Conservation (phyloP, 2,113 vertebrate species). For the Spea multiplicata region DNA sequence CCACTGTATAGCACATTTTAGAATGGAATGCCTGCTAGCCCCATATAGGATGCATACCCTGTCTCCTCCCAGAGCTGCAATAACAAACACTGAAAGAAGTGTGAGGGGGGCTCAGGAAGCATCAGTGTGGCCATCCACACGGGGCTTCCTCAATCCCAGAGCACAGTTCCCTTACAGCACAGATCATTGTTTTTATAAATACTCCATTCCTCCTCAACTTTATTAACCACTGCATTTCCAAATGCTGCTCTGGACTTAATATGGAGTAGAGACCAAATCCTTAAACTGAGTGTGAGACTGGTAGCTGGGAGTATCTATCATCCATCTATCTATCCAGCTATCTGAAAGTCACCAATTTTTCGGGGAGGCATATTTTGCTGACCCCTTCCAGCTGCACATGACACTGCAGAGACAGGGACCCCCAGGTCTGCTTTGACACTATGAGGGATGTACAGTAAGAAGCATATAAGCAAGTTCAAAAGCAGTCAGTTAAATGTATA, state of each 20-base stretch:
- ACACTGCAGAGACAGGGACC: too few species aligned
- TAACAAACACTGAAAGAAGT: constrained; percentile 37
- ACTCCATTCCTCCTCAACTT: not conserved
- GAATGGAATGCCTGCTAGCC: constrained; percentile 35
- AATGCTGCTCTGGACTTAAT: not conserved
- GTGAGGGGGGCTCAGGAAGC: constrained; percentile 40
- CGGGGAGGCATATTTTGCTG: too few species aligned
- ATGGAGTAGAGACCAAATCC: too few species aligned
- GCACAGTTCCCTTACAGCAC: constrained; percentile 37
- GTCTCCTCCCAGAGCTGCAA: constrained; percentile 38
- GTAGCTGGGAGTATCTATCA: too few species aligned
- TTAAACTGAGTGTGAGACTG: too few species aligned
- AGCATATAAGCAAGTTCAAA: too few species aligned
- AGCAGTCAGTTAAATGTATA: too few species aligned
- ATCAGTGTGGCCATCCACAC: constrained; percentile 34
- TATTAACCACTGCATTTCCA: not conserved
- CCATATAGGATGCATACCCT: constrained; percentile 31
- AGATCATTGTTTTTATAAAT: constrained; percentile 41
- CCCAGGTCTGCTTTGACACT: too few species aligned
- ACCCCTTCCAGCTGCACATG: too few species aligned
- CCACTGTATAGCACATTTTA: constrained; percentile 24
- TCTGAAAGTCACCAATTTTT: too few species aligned
- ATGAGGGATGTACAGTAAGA: too few species aligned
- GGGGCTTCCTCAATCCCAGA: constrained; percentile 35
- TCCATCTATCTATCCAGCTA: too few species aligned